Evolutionary conservation across 2,113 vertebrate species (phyloP), one percentile per base, ranked within the genome.

Genomic region (Pundamilia nyererei): DNA sequence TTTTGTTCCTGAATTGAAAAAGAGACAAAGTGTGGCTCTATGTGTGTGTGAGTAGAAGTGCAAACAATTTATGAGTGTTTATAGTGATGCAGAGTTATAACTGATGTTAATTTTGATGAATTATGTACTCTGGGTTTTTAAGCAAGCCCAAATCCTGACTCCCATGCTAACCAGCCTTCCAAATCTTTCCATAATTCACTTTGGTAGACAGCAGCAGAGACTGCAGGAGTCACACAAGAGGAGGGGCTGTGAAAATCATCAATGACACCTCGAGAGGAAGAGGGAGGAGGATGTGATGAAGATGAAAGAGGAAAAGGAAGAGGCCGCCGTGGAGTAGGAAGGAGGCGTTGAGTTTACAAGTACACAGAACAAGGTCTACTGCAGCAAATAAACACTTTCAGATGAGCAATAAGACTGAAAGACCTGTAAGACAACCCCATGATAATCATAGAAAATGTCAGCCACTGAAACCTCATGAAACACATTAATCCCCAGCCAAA

Each of bases 61-160:
- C 35, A 80, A 89, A 91, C 56, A 55, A 92, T 90, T 89, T 86
- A 86, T 14, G 58, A 84, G 70, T 60, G 77, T 89, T 88, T 72
- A 85, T 54, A 79, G 83, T 83, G 54, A 83, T 86, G 86, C 81
- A 56, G 60, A 86, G 65, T 90, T 88, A 89, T 87, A 86, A 86
- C 81, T 87, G 83, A 87, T 91, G 85, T 80, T 93, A 87, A 91
- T 91, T 89, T 92, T 87, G 87, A 95, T 94, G 14, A 91, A 93
- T 95, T 91, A 90, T 92, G 84, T 84, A 87, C 51, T 45, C 80
- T 62, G 80, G 72, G 31, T 85, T n/a, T 88, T 86, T 79, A 55
- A 87, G 47, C 40, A 60, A 92, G 80, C 86, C 87, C 62, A 54
- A 80, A 86, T 82, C 83, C 75, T 56, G 62, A 89, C 65, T 93